phyloP scores from a whole-genome alignment of 2,113 vertebrate species.

The Myotis brandtii region DNA sequence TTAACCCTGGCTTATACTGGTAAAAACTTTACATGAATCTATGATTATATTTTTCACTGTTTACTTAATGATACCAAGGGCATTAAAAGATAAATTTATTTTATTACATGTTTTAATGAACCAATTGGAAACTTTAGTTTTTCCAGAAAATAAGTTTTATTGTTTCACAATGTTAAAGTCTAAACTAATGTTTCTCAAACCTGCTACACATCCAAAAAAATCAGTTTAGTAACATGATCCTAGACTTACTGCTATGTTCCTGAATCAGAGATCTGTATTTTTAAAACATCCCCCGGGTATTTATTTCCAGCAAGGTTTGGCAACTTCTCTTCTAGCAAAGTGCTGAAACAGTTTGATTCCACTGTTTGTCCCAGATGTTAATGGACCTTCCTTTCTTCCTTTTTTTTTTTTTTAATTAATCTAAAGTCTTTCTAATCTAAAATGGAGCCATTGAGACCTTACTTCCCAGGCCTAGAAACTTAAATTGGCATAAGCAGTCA shows the following conservation, averaged over 20 bases:
- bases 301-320: conserved; percentile 2
- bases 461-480: conserved; percentile 23
- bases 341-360: background rate
- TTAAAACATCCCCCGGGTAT: background rate
- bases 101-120: conserved; percentile 35
- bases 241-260: background rate
- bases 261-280: background rate
- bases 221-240: background rate
- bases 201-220: background rate
- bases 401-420: background rate
- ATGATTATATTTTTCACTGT: conserved; percentile 23
- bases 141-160: conserved; percentile 32
- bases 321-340: background rate
- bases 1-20: background rate
- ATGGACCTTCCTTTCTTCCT: background rate
- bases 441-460: conserved; percentile 18
- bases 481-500: conserved; percentile 12
- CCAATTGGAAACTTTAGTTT: background rate
- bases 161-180: conserved; percentile 10
- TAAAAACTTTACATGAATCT: conserved; percentile 12
- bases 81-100: conserved; percentile 50
- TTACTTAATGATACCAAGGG: conserved; percentile 47
- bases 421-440: conserved; percentile 32
- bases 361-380: background rate
- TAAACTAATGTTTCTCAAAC: conserved; percentile 51